Percentiles rank a stretch among this genome's conserved stretches.
phyloP scores from a whole-genome alignment of 2,888 invertebrate genomes.

The Iselma pallidipennis region DNA sequence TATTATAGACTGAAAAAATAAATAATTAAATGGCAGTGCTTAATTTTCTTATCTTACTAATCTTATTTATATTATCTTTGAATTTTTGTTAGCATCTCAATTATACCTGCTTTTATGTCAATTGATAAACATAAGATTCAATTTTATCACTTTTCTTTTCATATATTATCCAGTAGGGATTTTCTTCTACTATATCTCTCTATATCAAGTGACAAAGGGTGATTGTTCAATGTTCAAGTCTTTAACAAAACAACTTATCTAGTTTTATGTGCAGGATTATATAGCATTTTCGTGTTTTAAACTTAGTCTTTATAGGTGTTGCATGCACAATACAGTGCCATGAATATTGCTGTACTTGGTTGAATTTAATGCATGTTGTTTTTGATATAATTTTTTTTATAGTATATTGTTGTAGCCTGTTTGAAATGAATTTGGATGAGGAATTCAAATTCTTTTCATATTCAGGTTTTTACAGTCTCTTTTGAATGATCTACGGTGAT shows the following conservation, averaged over 20 bases:
- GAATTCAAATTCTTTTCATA: no score
- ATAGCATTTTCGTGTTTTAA: not conserved
- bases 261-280: slow-evolving; percentile 33
- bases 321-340: not conserved
- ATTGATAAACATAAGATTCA: not conserved
- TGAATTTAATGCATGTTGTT: not conserved
- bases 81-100: not conserved
- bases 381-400: not conserved
- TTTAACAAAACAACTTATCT: slow-evolving; percentile 39
- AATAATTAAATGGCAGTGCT: no score
- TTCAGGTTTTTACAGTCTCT: no score
- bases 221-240: slow-evolving; percentile 33
- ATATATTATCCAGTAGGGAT: no score
- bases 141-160: not conserved
- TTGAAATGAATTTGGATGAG: no score
- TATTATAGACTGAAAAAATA: no score
- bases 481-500: no score
- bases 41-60: no score
- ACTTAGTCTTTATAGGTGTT: slow-evolving; percentile 6
- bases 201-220: slow-evolving; percentile 39
- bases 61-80: no score
- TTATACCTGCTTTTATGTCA: not conserved
- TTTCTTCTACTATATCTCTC: slow-evolving; percentile 5
- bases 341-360: not conserved
- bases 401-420: no score